Evolutionary conservation across 2,797 vertebrate genomes (phyloP).

Genomic region (Ammospiza maritima): DNA sequence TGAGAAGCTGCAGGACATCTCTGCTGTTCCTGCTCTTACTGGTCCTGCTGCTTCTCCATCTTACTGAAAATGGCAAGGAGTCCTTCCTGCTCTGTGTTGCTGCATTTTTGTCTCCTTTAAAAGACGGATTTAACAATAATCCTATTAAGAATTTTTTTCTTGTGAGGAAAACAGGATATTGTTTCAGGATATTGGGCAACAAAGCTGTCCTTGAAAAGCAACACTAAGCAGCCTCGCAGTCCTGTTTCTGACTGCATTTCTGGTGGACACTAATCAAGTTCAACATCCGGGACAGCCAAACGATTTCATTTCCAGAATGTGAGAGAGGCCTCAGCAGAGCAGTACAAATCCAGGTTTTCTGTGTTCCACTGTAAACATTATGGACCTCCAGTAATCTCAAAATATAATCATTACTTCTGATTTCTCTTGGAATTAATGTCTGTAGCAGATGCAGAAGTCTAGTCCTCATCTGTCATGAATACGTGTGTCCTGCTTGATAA

Average conservation of each 20-base stretch:
- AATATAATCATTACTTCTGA: background rate
- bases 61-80: background rate
- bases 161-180: constrained; percentile 63
- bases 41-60: background rate
- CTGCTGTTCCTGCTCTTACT: background rate
- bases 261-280: background rate
- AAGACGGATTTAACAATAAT: constrained; percentile 64
- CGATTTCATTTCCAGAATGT: background rate
- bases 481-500: constrained; percentile 30
- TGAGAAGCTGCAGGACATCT: background rate
- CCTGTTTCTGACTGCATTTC: background rate
- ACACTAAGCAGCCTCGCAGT: background rate
- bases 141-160: constrained; percentile 45
- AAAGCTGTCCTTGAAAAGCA: constrained; percentile 59
- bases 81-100: background rate
- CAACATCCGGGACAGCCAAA: background rate
- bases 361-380: background rate
- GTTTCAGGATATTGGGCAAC: constrained; percentile 62
- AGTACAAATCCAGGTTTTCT: background rate
- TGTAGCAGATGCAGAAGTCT: constrained; percentile 8
- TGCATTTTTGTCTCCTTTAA: constrained; percentile 28
- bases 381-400: background rate
- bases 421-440: constrained; percentile 4
- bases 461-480: background rate
- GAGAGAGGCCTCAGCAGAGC: background rate